A percentile compares a stretch with the other conserved stretches of the same genome.
These are phyloP conservation scores for Callaeas wilsoni DNA, from an alignment of 2,113 vertebrate genomes.

Conservation along the genomic window DNA sequence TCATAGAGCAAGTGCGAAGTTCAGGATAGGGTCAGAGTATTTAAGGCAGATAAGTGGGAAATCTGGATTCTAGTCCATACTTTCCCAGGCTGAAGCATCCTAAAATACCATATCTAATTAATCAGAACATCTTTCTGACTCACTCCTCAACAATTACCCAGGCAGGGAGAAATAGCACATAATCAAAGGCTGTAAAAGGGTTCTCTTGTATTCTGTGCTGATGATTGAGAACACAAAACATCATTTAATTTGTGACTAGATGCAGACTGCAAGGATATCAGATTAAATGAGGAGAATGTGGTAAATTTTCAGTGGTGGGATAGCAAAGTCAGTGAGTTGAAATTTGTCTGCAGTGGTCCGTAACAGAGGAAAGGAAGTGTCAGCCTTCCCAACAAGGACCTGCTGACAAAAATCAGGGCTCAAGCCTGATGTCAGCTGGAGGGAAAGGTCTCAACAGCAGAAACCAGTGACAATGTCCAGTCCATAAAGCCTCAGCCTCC, in stretches of 20 bases:
- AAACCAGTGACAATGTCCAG: not conserved
- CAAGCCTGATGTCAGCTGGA: not conserved
- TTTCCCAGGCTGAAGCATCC: slow-evolving; percentile 35
- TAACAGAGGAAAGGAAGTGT: not conserved
- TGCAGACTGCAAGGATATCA: not conserved
- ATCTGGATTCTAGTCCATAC: slow-evolving; percentile 65
- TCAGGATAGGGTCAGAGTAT: slow-evolving; percentile 31
- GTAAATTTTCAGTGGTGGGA: not conserved
- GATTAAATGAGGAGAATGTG: not conserved
- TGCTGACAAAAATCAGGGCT: not conserved
- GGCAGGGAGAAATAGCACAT: slow-evolving; percentile 57
- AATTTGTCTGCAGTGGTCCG: accelerated
- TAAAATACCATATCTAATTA: slow-evolving; percentile 71
- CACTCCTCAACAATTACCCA: slow-evolving; percentile 64
- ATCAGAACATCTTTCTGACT: slow-evolving; percentile 66
- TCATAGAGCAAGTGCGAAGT: slow-evolving; percentile 12
- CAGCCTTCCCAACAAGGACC: not conserved
- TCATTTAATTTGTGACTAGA: slow-evolving; percentile 37
- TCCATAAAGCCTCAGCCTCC: not conserved
- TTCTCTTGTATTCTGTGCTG: not conserved
- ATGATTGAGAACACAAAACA: slow-evolving; percentile 40
- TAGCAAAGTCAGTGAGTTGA: not conserved
- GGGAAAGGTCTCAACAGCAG: not conserved
- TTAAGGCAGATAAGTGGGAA: slow-evolving; percentile 59
- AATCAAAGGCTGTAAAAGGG: slow-evolving; percentile 60